Evolutionary conservation across 2,797 vertebrate genomes (phyloP), one percentile per base, ranked within the genome.

Genomic region (Crossoptilon crossoptilon): DNA sequence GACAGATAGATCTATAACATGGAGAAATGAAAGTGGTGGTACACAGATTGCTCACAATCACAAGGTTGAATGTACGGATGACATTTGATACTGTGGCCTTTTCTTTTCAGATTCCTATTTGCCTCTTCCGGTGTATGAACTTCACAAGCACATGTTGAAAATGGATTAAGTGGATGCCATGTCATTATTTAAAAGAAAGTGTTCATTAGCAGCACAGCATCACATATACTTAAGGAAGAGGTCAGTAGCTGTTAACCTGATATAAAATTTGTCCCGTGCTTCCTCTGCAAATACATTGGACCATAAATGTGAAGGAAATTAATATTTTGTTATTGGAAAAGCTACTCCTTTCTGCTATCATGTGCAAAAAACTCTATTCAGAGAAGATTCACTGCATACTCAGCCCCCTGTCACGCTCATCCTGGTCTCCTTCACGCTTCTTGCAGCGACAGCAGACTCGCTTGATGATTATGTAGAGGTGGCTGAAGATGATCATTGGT

Each of bases 401-500:
- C 76, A 99, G 96, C 24, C 99, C 99, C 37, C 98, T 98, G 93
- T 99, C 99, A 14, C 98, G 98, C 92, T 99, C 99, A 3, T 99
- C 99, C 51, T 98, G 97, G 73, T 99, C 99, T 27, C 98, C 98
- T 78, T 99, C 98, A 37, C 97, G 97, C 37, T 96, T 97, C 95
- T 58, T 98, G 87, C 98, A 99, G 51, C 97, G 98, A 27, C 98
- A 98, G 78, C 98, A 99, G 91, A 99, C 95, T 67, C 98, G 96
- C 91, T 97, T 98, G 62, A 98, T 90, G 78, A 99, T 97, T 87
- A 99, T 99, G 93, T 99, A 99, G 91, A 99, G 94, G 96, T 99
- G 99, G 96, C 99, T 99, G 93, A 99, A 97, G 95, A 99, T 98
- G 95, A 99, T 99, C 98, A 99, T 98, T 1, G 99, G 99, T 0